Base-by-base conservation (phyloP, 2,113 vertebrate genomes). In the Triplophysa tibetana region DNA sequence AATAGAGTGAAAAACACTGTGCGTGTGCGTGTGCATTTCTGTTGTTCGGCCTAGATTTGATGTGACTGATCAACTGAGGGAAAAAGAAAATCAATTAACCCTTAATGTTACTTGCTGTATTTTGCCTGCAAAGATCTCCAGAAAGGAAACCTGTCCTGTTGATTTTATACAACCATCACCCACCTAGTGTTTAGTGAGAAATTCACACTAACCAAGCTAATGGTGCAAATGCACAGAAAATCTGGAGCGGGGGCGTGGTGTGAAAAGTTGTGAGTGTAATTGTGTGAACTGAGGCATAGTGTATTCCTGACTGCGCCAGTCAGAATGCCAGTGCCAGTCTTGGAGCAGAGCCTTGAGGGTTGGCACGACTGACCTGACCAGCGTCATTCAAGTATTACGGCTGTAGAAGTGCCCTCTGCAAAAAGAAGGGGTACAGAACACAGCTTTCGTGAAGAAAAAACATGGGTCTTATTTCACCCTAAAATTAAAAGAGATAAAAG, bases 211-310 rank as follows among this genome's bases (percentile, higher is more conserved):
- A 52, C 68, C 19, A 43, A 73, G 58, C 21, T 63, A 60, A 48
- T 82, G 62, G 56, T 77, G 33, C 50, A 62, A 65, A 67, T 52
- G 24, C 24, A 68, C 14, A 41, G 70, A 33, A 43, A 85, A 81
- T 78, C 66, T 83, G 79, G 61, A 67, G 70, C 11, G 26, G 66
- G 54, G 82, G 75, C 33, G 26, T 63, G 33, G 67, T 68, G 82
- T 77, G 80, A 67, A 76, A 81, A 74, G 67, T 74, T 78, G 23
- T 73, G 78, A 76, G 64, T 70, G 78, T 56, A 78, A 77, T 79
- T 72, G 75, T 82, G 80, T 82, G 80, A 83, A 79, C 70, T 72
- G 21, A 82, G 63, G 60, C 78, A 77, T 58, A 65, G 61, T 78
- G 72, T 81, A 21, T 70, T 60, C 43, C 65, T 33, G 61, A 78